phyloP scores from a whole-genome alignment of 2,113 vertebrate genomes.

The Trichechus manatus region DNA sequence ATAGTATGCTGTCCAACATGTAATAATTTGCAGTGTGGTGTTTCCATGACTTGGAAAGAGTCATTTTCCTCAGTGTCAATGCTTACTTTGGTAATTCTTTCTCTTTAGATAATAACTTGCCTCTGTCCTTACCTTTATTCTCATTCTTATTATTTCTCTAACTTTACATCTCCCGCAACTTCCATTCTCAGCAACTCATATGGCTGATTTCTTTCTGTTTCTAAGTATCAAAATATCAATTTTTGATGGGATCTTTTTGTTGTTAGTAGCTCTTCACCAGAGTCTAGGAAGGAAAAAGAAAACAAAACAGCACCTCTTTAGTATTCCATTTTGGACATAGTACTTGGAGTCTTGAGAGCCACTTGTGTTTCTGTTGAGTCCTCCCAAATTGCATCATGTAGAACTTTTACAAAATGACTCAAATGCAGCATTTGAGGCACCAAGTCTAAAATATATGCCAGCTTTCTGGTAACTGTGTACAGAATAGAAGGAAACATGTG shows the following conservation, averaged over 20 bases:
- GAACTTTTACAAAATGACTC: conserved; percentile 57
- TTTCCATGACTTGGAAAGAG: conserved; percentile 12
- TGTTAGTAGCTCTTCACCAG: neutral
- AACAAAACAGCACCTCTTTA: conserved; percentile 38
- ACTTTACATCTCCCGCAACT: neutral
- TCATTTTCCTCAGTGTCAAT: neutral
- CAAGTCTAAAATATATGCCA: neutral
- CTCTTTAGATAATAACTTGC: neutral
- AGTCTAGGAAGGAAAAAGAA: neutral
- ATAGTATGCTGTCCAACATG: neutral
- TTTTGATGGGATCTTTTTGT: neutral
- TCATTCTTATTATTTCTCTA: accelerated
- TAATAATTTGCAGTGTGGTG: neutral
- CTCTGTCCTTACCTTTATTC: neutral
- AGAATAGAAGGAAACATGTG: neutral
- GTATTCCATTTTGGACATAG: neutral
- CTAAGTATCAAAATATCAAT: neutral
- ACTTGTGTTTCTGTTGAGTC: conserved; percentile 1
- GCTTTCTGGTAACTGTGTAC: neutral
- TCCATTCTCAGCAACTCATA: neutral
- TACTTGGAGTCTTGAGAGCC: conserved; percentile 42
- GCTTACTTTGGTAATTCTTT: neutral
- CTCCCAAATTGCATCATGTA: conserved; percentile 36
- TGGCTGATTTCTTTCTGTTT: neutral
- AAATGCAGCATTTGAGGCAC: conserved; percentile 41